phyloP scores from a whole-genome alignment of 1,140 invertebrate species.

The Dinothrombium tinctorium region DNA sequence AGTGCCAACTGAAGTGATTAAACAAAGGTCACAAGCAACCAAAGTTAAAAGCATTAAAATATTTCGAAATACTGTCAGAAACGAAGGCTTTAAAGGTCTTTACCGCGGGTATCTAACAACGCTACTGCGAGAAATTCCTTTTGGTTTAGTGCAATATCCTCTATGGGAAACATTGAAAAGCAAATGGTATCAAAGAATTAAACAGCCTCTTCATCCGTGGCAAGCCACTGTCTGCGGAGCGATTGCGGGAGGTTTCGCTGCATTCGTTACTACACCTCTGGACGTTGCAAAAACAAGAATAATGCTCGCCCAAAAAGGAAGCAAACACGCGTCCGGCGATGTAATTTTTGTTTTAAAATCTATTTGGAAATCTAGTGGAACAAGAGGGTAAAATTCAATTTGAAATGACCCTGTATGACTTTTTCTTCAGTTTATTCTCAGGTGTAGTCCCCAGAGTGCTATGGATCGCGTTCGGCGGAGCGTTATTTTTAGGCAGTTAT shows the following conservation, averaged over 20 bases:
- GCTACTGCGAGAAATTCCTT: constrained; percentile 72
- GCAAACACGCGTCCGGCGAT: constrained; percentile 20
- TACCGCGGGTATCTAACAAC: constrained; percentile 80
- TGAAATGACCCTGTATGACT: constrained; percentile 18
- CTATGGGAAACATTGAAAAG: constrained; percentile 74
- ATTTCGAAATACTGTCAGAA: constrained; percentile 31
- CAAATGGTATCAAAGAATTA: constrained; percentile 24
- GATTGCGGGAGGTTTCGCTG: constrained; percentile 51
- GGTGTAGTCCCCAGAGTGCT: constrained; percentile 54
- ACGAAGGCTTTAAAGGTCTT: constrained; percentile 39
- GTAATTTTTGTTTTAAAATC: constrained; percentile 27
- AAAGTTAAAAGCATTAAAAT: constrained; percentile 27
- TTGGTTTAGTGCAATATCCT: constrained; percentile 83
- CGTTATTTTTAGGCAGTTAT: constrained; percentile 80
- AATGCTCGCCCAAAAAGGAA: constrained; percentile 46
- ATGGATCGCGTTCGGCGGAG: constrained; percentile 73
- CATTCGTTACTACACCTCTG: constrained; percentile 67
- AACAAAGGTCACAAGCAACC: constrained; percentile 65
- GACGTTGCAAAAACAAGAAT: constrained; percentile 90
- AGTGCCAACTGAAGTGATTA: constrained; percentile 82
- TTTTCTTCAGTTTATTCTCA: constrained; percentile 45
- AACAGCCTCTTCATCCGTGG: constrained; percentile 20
- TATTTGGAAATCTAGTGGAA: constrained; percentile 39
- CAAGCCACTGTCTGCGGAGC: constrained; percentile 62
- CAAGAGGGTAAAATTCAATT: constrained; percentile 33